Evolutionary conservation across 2,888 invertebrate genomes (phyloP).

Genomic region (Rhingia campestris): DNA sequence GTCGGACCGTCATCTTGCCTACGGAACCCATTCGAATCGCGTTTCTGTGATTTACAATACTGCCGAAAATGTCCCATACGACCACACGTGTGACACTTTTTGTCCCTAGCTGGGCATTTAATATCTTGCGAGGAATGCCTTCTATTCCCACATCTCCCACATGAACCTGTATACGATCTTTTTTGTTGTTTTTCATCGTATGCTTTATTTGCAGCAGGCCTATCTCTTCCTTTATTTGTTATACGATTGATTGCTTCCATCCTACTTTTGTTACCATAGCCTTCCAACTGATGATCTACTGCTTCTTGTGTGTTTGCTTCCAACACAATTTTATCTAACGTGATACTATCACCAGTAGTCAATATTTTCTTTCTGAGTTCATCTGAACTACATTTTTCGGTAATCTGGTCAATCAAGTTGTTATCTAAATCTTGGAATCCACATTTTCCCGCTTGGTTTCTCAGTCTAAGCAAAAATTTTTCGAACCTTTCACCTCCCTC

Average conservation of each 20-base stretch:
- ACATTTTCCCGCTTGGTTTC: conserved; percentile 48
- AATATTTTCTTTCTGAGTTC: conserved; percentile 29
- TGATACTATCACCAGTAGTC: conserved; percentile 3
- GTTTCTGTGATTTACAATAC: conserved; percentile 23
- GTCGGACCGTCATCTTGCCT: neutral
- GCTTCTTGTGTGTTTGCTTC: conserved; percentile 27
- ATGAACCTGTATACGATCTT: conserved; percentile 1
- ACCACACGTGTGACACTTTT: conserved; percentile 24
- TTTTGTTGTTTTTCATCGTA: neutral
- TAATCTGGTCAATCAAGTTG: conserved; percentile 65
- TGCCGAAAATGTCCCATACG: conserved; percentile 23
- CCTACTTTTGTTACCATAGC: conserved; percentile 5
- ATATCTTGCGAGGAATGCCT: conserved; percentile 19
- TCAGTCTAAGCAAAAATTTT: conserved; percentile 76
- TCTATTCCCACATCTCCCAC: conserved; percentile 13
- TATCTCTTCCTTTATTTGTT: neutral
- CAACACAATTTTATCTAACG: conserved; percentile 18
- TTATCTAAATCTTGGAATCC: conserved; percentile 26
- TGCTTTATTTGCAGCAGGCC: neutral
- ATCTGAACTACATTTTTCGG: conserved; percentile 19
- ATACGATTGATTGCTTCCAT: conserved; percentile 10
- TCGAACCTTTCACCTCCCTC: conserved; percentile 76
- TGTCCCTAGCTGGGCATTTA: conserved; percentile 25
- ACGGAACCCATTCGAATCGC: neutral
- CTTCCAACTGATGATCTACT: conserved; percentile 19